Evolutionary conservation across 2,797 vertebrate genomes (phyloP), one percentile per base, ranked within the genome.

Genomic region (Hirundo rustica): DNA sequence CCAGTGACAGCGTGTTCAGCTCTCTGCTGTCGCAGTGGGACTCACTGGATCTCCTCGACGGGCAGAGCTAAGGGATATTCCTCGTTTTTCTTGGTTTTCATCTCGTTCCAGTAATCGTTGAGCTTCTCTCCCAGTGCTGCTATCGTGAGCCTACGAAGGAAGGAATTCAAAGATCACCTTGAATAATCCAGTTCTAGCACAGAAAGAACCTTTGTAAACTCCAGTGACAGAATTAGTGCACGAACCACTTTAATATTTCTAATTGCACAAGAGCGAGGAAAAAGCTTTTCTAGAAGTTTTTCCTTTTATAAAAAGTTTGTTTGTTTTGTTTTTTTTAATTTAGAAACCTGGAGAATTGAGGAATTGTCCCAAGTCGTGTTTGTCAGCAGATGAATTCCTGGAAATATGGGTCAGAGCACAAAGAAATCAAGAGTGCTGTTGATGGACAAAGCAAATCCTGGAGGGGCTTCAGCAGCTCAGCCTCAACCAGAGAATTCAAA

Each of bases 91-190:
- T 97, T 98, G 42, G 85, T 97, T 92, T 97, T 97, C 64, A 99
- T 98, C 97, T 99, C 98, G 55, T 99, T 98, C 98, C 99, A 99
- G 91, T 99, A 99, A 40, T 99, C 99, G 61, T 99, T 99, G 81
- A 99, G 98, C 85, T 99, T 99, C 50, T 94, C 96, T 72, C 98
- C 98, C 85, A 99, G 91, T 53, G 85, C 99, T 82, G 74, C 92
- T 40, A 99, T 98, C 1, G 98, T 99, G 97, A 98, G 99, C 91
- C 99, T 99, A 32, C 40, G n/a, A 91, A 85, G 60, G 29, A 7
- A 86, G 42, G 23, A 23, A 71, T 83, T 54, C 36, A 71, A 71
- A 88, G n/a, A 79, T 0, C 36, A 81, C 50, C 10, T 61, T 61
- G 55, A 80, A 25, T 22, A 67, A 88, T 44, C 7, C 81, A 88